Conservation (phyloP, 2,113 vertebrate genomes). For the Neogobius melanostomus region DNA sequence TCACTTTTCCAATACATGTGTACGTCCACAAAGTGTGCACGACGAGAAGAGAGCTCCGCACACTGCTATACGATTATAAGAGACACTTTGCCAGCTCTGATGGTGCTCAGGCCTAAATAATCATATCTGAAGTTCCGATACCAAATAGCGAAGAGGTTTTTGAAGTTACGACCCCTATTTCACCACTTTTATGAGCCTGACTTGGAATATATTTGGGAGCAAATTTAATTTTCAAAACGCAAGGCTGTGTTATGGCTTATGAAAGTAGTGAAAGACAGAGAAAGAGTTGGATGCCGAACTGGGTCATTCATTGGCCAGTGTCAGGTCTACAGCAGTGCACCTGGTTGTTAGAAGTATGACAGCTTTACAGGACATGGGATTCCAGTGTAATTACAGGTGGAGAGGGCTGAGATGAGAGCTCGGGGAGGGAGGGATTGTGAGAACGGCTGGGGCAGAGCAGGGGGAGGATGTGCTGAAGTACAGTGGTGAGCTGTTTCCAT, state of each 20-base stretch:
- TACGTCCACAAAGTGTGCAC: too few relatives aligned
- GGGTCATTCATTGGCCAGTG: slow-evolving; percentile 41
- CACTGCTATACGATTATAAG: too few relatives aligned
- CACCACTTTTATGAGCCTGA: slow-evolving; percentile 5
- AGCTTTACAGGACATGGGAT: slow-evolving; percentile 68
- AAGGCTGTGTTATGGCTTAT: background rate
- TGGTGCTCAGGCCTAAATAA: background rate
- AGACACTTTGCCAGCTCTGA: background rate
- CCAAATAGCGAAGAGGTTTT: background rate
- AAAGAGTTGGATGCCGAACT: slow-evolving; percentile 21
- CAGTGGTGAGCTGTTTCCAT: background rate
- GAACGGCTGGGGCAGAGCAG: slow-evolving; percentile 34
- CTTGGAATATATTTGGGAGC: background rate
- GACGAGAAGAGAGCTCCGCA: too few relatives aligned
- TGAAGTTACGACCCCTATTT: background rate
- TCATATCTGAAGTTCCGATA: background rate
- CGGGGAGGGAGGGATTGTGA: slow-evolving; percentile 41
- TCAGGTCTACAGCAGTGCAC: slow-evolving; percentile 49
- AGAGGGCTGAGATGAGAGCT: slow-evolving; percentile 41
- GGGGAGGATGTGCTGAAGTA: background rate
- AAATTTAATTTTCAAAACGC: background rate
- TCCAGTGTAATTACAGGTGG: slow-evolving; percentile 77
- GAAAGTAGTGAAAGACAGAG: slow-evolving; percentile 1
- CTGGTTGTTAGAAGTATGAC: slow-evolving; percentile 69
- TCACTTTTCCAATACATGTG: too few relatives aligned